Percentiles rank a stretch among this genome's conserved stretches.
These are phyloP conservation scores for Thunnus maccoyii DNA, from an alignment of 2,113 vertebrate genomes.

Conservation along the genomic window DNA sequence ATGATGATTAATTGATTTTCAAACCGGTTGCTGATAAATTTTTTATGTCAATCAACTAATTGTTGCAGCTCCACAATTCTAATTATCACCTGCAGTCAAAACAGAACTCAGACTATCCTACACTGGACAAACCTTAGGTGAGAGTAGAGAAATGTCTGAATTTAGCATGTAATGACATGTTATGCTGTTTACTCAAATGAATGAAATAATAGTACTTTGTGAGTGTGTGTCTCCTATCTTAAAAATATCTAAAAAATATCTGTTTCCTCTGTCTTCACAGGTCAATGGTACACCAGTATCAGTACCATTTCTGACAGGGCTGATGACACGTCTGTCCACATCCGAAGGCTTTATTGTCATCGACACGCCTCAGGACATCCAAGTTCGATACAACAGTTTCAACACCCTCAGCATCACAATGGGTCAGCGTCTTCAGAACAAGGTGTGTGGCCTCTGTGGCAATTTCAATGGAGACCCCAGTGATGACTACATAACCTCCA, in stretches of 20 bases:
- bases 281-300: conserved; percentile 95
- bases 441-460: conserved; percentile 97
- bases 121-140: no score
- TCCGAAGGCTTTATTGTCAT: conserved; percentile 97
- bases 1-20: no score
- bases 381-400: conserved; percentile 95
- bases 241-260: background rate
- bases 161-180: no score
- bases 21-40: no score
- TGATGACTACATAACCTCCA: conserved; percentile 94
- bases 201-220: background rate
- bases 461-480: conserved; percentile 96
- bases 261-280: conserved; percentile 73
- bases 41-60: no score
- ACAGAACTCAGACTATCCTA: no score
- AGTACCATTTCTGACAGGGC: conserved; percentile 93
- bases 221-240: background rate
- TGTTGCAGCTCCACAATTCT: no score
- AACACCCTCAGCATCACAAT: conserved; percentile 95
- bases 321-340: conserved; percentile 94
- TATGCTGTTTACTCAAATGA: background rate
- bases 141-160: no score
- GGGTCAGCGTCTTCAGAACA: conserved; percentile 96
- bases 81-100: no score
- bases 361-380: conserved; percentile 95